Conservation (phyloP, 23 tunicate species). For the Trididemnum clinides region DNA sequence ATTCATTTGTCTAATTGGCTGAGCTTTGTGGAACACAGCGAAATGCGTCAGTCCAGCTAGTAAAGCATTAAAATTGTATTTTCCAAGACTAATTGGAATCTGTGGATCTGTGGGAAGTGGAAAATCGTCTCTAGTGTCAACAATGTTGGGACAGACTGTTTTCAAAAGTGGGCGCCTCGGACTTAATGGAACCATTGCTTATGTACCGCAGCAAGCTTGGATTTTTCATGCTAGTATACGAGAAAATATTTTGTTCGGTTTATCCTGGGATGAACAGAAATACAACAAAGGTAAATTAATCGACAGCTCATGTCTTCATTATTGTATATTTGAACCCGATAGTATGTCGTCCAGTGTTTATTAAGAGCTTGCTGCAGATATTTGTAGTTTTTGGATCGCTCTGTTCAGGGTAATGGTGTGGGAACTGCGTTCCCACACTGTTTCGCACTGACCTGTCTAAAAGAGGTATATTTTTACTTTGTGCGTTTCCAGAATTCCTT, state of each 20-base stretch:
- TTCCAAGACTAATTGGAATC: conserved; percentile 83
- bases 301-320: conserved; percentile 23
- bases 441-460: too few relatives aligned
- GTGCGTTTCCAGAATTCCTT: too few relatives aligned
- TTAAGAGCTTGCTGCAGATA: conserved; percentile 47
- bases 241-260: conserved; percentile 82
- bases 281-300: conserved; percentile 72
- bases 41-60: conserved; percentile 56
- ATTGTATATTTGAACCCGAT: conserved; percentile 43
- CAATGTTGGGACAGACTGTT: conserved; percentile 69
- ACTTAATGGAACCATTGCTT: conserved; percentile 68
- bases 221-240: conserved; percentile 83
- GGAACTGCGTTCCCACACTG: too few relatives aligned
- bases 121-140: conserved; percentile 74
- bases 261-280: conserved; percentile 66
- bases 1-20: too few relatives aligned
- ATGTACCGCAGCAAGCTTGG: conserved; percentile 97
- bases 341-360: conserved; percentile 67
- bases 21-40: too few relatives aligned
- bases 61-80: conserved; percentile 60
- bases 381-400: conserved; percentile 35
- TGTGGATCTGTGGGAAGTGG: conserved; percentile 93
- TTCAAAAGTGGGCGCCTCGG: conserved; percentile 61
- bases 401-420: too few relatives aligned
- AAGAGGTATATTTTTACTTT: too few relatives aligned